phyloP scores from a whole-genome alignment of 1,140 invertebrate species.

The Cotesia vestalis region DNA sequence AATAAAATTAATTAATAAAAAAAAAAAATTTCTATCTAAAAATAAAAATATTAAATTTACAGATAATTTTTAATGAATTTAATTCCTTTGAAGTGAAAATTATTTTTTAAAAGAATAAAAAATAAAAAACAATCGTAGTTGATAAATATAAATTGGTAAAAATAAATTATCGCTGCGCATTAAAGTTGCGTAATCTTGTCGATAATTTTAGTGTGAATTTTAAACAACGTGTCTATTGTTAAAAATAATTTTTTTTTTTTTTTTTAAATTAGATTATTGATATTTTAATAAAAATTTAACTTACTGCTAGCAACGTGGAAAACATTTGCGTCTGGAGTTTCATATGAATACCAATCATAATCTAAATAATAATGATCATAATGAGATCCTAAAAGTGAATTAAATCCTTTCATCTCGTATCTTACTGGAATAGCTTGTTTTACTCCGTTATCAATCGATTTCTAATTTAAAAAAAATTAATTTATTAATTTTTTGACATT shows the following conservation, averaged over 20 bases:
- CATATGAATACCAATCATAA: slow-evolving; percentile 79
- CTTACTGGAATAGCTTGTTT: slow-evolving; percentile 73
- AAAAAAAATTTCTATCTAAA: no score
- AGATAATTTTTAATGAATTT: no score
- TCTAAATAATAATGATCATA: slow-evolving; percentile 94
- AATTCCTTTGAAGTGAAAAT: no score
- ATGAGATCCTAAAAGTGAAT: slow-evolving; percentile 90
- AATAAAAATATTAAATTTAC: no score
- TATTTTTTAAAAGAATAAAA: no score
- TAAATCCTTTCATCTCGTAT: slow-evolving; percentile 94
- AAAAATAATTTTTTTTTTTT: no score
- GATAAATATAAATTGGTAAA: background rate
- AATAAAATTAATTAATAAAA: no score
- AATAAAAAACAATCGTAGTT: background rate
- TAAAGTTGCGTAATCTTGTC: no score
- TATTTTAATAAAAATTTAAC: slow-evolving; percentile 37
- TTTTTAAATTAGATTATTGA: slow-evolving; percentile 21
- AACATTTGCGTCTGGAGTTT: slow-evolving; percentile 73
- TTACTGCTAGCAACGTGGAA: slow-evolving; percentile 74
- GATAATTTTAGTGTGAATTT: no score
- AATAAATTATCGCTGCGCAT: background rate
- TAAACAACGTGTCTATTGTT: no score
- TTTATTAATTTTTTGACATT: background rate
- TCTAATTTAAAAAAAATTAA: slow-evolving; percentile 37
- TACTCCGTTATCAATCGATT: slow-evolving; percentile 48